A percentile compares a stretch with the other conserved stretches of the same genome.
phyloP scores from a whole-genome alignment of 2,797 vertebrate genomes.

The Morus bassanus region DNA sequence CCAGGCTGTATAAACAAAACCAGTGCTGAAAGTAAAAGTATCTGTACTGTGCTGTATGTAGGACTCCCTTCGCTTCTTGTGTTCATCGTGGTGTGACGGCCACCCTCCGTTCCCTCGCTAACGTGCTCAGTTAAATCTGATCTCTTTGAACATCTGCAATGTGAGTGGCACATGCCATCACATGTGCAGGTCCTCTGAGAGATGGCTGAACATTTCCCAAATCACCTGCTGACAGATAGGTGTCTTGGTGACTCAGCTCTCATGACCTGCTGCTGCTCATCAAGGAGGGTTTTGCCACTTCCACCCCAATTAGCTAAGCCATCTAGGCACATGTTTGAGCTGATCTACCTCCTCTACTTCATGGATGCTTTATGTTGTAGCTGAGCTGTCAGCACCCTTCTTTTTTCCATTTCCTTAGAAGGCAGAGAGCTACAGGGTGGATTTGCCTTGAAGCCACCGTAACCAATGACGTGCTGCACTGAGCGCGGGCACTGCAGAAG shows the following conservation, averaged over 20 bases:
- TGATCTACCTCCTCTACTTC: not conserved
- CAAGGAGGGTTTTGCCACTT: not conserved
- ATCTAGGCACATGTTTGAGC: not conserved
- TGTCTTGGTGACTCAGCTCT: conserved; percentile 14
- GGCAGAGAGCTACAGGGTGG: not conserved
- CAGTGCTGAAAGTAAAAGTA: not conserved
- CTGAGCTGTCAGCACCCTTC: not conserved
- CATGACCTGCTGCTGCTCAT: not conserved
- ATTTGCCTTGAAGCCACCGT: not conserved
- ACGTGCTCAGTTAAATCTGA: not conserved
- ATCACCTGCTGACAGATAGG: conserved; percentile 1
- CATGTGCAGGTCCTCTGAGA: not conserved
- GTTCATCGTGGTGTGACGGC: not conserved
- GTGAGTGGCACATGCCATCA: not conserved
- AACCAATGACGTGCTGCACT: not conserved
- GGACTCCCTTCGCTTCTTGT: not conserved
- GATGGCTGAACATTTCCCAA: not conserved
- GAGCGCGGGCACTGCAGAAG: not conserved
- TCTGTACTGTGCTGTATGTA: not conserved
- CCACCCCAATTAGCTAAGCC: not conserved
- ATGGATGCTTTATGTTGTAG: not conserved
- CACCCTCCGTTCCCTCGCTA: not conserved
- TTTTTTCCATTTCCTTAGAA: not conserved
- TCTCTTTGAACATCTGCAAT: not conserved
- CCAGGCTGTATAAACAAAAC: not conserved